Conservation (phyloP, 2,797 vertebrate genomes). For the Hemibagrus guttatus region DNA sequence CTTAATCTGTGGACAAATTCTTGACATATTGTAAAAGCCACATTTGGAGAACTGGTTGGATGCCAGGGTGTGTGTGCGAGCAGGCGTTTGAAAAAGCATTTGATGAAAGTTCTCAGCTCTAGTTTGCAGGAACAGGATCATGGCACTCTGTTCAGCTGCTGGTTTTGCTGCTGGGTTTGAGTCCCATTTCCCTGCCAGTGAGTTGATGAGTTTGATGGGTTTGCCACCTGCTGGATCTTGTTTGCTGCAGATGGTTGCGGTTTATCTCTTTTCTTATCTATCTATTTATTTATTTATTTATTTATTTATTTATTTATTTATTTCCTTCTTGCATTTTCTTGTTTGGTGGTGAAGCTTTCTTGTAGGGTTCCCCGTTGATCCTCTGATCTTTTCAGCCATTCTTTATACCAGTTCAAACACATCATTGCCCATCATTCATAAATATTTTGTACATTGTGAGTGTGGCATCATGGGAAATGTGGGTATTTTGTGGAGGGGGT, state of each 20-base stretch:
- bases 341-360: slow-evolving; percentile 65
- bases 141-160: slow-evolving; percentile 67
- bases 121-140: slow-evolving; percentile 69
- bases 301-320: background rate
- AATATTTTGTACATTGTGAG: slow-evolving; percentile 35
- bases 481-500: slow-evolving; percentile 42
- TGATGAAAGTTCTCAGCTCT: slow-evolving; percentile 75
- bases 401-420: slow-evolving; percentile 7
- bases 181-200: slow-evolving; percentile 69
- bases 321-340: slow-evolving; percentile 47
- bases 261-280: slow-evolving; percentile 10
- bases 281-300: background rate
- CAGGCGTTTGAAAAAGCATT: slow-evolving; percentile 63
- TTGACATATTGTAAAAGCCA: background rate
- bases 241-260: slow-evolving; percentile 59
- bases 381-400: slow-evolving; percentile 45
- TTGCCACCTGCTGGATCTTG: slow-evolving; percentile 66
- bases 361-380: slow-evolving; percentile 57
- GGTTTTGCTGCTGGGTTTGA: slow-evolving; percentile 58
- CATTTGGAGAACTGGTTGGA: background rate
- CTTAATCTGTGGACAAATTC: background rate
- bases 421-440: slow-evolving; percentile 31
- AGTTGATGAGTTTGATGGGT: slow-evolving; percentile 68
- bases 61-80: slow-evolving; percentile 62
- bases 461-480: slow-evolving; percentile 51